A percentile compares a stretch with the other conserved stretches of the same genome.
Conservation (phyloP, 1,140 invertebrate genomes). For the Drosophila santomea region DNA sequence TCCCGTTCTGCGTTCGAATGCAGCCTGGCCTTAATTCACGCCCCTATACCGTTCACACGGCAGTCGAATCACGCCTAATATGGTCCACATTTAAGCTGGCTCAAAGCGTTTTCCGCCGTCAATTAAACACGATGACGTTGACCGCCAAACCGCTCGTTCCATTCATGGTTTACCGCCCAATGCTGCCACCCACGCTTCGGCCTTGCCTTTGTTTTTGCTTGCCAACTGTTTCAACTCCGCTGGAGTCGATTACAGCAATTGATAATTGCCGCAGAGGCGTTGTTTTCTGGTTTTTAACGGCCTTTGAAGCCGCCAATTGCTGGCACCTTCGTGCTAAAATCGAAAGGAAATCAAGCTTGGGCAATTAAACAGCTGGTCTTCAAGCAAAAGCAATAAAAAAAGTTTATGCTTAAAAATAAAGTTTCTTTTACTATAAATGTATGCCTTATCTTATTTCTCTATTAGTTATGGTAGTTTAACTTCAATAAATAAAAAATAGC, state of each 20-base stretch:
- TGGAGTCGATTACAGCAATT: conserved; percentile 33
- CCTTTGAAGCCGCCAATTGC: conserved; percentile 17
- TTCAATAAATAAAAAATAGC: too few relatives aligned
- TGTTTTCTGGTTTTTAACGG: conserved; percentile 18
- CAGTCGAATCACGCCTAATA: conserved; percentile 65
- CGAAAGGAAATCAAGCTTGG: conserved; percentile 24
- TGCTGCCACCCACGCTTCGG: conserved; percentile 33
- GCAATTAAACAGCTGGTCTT: conserved; percentile 14
- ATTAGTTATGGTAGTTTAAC: too few relatives aligned
- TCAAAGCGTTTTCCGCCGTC: conserved; percentile 44
- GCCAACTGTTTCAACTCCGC: conserved; percentile 26
- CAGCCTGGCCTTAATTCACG: conserved; percentile 74
- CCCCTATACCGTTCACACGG: conserved; percentile 58
- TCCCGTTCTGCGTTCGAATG: conserved; percentile 38
- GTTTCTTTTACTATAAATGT: too few relatives aligned
- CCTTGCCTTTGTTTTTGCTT: conserved; percentile 28
- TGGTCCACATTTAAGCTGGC: conserved; percentile 49
- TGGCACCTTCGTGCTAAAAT: conserved; percentile 27
- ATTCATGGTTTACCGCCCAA: conserved; percentile 27
- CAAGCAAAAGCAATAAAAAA: conserved; percentile 6
- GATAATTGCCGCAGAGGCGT: conserved; percentile 44
- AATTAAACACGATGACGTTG: conserved; percentile 69
- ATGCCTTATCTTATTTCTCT: too few relatives aligned
- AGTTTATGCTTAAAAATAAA: conserved; percentile 1
- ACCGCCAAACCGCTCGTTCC: conserved; percentile 53